These are phyloP conservation scores for Beris morrisii DNA, from an alignment of 2,888 invertebrate genomes.

Conservation along the genomic window DNA sequence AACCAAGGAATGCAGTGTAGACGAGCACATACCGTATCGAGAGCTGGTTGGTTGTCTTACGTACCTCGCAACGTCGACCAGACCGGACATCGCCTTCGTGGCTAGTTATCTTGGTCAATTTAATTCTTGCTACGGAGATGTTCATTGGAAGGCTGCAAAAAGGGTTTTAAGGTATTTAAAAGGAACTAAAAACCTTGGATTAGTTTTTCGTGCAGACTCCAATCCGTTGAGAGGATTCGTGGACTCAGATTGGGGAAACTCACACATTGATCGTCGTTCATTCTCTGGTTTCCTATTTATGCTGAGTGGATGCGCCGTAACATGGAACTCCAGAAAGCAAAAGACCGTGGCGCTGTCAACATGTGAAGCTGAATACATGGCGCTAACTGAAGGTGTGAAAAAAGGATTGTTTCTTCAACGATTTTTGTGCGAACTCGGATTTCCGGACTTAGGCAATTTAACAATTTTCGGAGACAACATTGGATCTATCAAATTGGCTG, in stretches of 20 bases:
- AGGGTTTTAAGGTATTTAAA: slow-evolving; percentile 45
- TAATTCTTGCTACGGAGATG: slow-evolving; percentile 34
- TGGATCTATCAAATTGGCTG: too few species aligned
- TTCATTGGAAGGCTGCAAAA: slow-evolving; percentile 45
- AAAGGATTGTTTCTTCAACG: neutral
- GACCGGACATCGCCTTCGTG: slow-evolving; percentile 35
- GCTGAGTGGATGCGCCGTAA: neutral
- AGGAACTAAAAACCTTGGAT: slow-evolving; percentile 41
- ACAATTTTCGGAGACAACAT: slow-evolving; percentile 1
- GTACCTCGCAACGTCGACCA: slow-evolving; percentile 23
- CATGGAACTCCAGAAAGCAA: too few species aligned
- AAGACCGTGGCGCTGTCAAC: too few species aligned
- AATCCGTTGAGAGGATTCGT: slow-evolving; percentile 41
- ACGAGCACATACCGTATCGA: slow-evolving; percentile 28
- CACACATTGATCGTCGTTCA: slow-evolving; percentile 23
- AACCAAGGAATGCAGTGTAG: neutral
- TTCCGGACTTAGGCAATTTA: neutral
- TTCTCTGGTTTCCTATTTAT: slow-evolving; percentile 4
- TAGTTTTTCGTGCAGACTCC: slow-evolving; percentile 37
- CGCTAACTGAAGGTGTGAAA: too few species aligned
- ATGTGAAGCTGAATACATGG: too few species aligned
- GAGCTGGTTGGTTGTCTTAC: slow-evolving; percentile 32
- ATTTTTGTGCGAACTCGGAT: neutral
- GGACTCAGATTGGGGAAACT: slow-evolving; percentile 46
- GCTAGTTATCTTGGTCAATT: slow-evolving; percentile 40